Evolutionary conservation across 2,888 invertebrate species (phyloP).

Genomic region (Mythimna impura): DNA sequence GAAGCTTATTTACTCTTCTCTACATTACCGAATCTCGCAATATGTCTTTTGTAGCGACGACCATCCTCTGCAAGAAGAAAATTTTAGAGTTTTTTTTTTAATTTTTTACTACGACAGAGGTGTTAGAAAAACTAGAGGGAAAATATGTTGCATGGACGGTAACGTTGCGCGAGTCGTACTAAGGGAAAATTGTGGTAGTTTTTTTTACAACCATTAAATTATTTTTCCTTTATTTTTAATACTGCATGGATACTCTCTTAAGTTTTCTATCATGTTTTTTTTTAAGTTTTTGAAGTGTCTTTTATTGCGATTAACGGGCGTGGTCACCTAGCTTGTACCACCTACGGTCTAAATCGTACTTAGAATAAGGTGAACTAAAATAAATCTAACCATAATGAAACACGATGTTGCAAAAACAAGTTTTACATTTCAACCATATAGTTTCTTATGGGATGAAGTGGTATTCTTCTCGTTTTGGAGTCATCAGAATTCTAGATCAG

Average conservation of each 20-base stretch:
- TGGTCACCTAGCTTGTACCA: background rate
- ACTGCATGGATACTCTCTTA: background rate
- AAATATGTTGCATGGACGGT: background rate
- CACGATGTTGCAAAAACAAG: background rate
- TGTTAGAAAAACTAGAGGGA: background rate
- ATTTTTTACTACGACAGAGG: background rate
- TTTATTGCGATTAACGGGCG: no score
- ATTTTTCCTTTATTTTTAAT: background rate
- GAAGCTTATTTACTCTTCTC: conserved; percentile 7
- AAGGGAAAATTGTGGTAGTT: background rate
- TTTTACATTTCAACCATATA: background rate
- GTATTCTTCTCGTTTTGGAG: background rate
- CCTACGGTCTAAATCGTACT: background rate
- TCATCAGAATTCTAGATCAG: background rate
- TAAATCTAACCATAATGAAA: background rate
- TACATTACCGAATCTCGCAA: conserved; percentile 13
- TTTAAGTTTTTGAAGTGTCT: background rate
- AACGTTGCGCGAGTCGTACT: background rate
- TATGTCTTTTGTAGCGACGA: conserved; percentile 48
- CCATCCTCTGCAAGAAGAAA: conserved; percentile 31
- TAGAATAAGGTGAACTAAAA: background rate
- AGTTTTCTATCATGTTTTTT: background rate
- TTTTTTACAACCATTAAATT: background rate
- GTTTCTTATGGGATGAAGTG: background rate
- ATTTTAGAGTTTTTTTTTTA: no score